Evolutionary conservation across 2,888 invertebrate genomes (phyloP), one percentile per base, ranked within the genome.

Genomic region (Pristionchus japonicus): DNA sequence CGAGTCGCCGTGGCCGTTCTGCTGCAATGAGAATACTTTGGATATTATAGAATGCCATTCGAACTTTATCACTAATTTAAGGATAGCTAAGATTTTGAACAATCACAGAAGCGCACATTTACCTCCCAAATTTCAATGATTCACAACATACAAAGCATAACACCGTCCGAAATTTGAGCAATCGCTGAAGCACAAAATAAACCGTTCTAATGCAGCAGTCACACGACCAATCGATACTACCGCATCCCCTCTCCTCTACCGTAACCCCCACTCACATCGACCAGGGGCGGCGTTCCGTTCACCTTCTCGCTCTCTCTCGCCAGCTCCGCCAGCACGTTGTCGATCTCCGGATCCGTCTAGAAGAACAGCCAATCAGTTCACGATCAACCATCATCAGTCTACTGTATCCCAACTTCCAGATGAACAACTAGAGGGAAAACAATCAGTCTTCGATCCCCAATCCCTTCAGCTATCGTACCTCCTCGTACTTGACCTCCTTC

Each of bases 401-500:
- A 34, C 70, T n/a, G 70, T 70, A 70, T 3, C 70, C 27, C 37
- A 9, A 13, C 67, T 6, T 9, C 34, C 34, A 9, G 1, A 67
- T 1, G 20, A 17, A 13, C 17, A 3, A 11, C 13, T 77, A 7
- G 27, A 20, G 23, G 40, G 34, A n/a, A 43, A 17, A 47, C n/a
- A 83, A 52, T 13, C 27, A 49, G 31, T 37, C 11, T 52, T 3
- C 43, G 31, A 11, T 52, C 31, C n/a, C 7, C 1, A 37, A 23
- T 17, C 43, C n/a, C 11, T 40, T 34, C 67, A 27, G 2, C 57
- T 37, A 84, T 37, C 83, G 52, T 57, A 87, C 87, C 87, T 87
- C 77, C 57, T 87, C 87, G 37, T 87, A 87, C 40, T 87, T 87
- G 34, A 87, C 52, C 57, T 74, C 87, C 77, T 77, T 70, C 23